Evolutionary conservation across 2,113 vertebrate species (phyloP), one percentile per base, ranked within the genome.

Genomic region (Vombatus ursinus): DNA sequence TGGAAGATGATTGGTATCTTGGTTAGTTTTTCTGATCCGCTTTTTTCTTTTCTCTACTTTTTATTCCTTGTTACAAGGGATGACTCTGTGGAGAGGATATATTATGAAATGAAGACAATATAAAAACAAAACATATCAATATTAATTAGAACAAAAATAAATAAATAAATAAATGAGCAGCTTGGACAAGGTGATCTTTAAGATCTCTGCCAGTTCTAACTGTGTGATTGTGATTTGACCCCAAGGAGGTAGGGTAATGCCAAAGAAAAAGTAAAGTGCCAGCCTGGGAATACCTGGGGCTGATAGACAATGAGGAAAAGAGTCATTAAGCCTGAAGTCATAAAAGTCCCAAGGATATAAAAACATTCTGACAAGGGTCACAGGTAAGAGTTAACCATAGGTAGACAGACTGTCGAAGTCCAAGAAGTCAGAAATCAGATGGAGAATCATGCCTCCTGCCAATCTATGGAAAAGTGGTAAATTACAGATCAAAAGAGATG

Each of bases 221-320:
- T 57, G 25, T 77, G 37, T 77, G 89, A 95, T 48, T 77, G 49
- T 96, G 93, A 94, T 54, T n/a, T 77, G 95, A 95, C 97, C 96
- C 89, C 14, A 2, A 48, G 54, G 91, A n/a, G 89, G 51, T 92
- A 77, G 2, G 0, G 26, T 26, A 48, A 52, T 95, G 92, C 50
- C 90, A 6, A 92, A 51, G 95, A 95, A 48, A 52, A 19, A 14
- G 68, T 52, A 90, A 93, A n/a, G 92, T 50, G 89, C 31, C 90
- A 96, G 84, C 2, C 10, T 84, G 52, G 52, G 61, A 26, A 28
- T 8, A 44, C 44, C 7, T 23, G 8, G 49, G 89, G 91, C 57
- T 49, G 48, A 89, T 3, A 0, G 19, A n/a, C 14, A n/a, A 77
- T 6, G 57, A 93, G 52, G 68, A 57, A 77, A 77, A 19, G 8